These are phyloP conservation scores for Scaptomyza pallida DNA, from an alignment of 1,140 invertebrate genomes.

Conservation along the genomic window DNA sequence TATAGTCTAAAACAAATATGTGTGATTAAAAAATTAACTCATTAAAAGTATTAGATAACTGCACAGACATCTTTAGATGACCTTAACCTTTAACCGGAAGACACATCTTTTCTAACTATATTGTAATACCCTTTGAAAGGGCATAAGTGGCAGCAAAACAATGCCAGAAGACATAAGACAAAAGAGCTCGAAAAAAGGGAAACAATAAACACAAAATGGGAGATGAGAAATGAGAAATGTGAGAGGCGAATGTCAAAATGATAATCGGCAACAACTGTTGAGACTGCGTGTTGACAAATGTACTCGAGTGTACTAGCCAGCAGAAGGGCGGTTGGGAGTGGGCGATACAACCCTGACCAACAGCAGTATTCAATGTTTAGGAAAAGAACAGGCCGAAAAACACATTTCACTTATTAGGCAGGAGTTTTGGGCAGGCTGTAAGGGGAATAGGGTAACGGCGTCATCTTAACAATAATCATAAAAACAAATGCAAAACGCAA, in stretches of 20 bases:
- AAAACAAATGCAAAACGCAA: slow-evolving; percentile 77
- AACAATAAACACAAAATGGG: slow-evolving; percentile 2
- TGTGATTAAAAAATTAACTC: too few relatives aligned
- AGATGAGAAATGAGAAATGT: slow-evolving; percentile 33
- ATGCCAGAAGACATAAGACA: slow-evolving; percentile 11
- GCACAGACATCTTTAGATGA: too few relatives aligned
- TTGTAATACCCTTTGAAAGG: not conserved
- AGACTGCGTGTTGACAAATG: slow-evolving; percentile 76
- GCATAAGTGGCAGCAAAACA: slow-evolving; percentile 4
- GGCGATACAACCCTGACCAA: slow-evolving; percentile 24
- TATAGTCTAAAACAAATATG: too few relatives aligned
- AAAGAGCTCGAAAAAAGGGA: slow-evolving; percentile 7
- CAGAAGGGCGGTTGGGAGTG: not conserved
- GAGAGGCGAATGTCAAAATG: slow-evolving; percentile 72
- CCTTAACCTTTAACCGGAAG: too few relatives aligned
- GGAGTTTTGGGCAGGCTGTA: not conserved
- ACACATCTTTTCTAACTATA: not conserved
- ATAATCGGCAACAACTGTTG: slow-evolving; percentile 84
- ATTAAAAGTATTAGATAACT: too few relatives aligned
- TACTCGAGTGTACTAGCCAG: slow-evolving; percentile 28
- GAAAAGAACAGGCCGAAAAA: slow-evolving; percentile 51
- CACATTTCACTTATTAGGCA: slow-evolving; percentile 79
- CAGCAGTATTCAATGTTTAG: slow-evolving; percentile 36
- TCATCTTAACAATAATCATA: slow-evolving; percentile 73
- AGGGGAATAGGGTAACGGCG: not conserved